A percentile compares a stretch with the other conserved stretches of the same genome.
Conservation (phyloP, 2,113 vertebrate species). For the Anseranas semipalmata region DNA sequence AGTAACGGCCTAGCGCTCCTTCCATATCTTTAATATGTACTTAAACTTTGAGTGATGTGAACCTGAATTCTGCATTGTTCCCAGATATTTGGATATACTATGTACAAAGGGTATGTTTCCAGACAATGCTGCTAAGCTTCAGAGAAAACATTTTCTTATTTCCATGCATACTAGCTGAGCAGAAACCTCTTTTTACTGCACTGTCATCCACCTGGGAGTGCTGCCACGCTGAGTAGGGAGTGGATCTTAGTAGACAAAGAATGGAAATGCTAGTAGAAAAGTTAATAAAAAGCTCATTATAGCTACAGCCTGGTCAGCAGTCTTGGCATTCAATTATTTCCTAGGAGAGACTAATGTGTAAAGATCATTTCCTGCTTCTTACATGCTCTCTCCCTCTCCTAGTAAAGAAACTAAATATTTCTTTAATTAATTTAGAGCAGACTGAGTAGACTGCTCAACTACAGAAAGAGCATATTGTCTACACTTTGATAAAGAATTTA, state of each 20-base stretch:
- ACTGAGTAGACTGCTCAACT: background rate
- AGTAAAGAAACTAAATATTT: slow-evolving; percentile 46
- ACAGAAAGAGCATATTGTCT: background rate
- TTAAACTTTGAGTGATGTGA: slow-evolving; percentile 41
- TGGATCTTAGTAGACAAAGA: background rate
- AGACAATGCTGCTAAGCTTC: slow-evolving; percentile 62
- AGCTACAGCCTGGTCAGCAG: slow-evolving; percentile 7
- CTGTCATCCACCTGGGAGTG: slow-evolving; percentile 35
- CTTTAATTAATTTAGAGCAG: slow-evolving; percentile 17
- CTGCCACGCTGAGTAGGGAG: background rate
- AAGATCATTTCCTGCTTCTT: slow-evolving; percentile 56
- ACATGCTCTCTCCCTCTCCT: background rate
- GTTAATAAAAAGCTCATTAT: slow-evolving; percentile 56
- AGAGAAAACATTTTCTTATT: slow-evolving; percentile 68
- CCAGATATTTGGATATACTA: slow-evolving; percentile 31
- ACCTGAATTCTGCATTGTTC: slow-evolving; percentile 33
- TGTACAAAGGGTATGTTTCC: slow-evolving; percentile 22
- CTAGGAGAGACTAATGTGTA: slow-evolving; percentile 44
- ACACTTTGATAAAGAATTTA: background rate
- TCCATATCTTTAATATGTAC: background rate
- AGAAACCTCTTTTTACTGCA: slow-evolving; percentile 30
- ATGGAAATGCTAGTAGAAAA: background rate
- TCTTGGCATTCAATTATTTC: background rate
- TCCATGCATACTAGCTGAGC: slow-evolving; percentile 59
- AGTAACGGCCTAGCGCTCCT: background rate